Base-by-base conservation (phyloP, 2,797 vertebrate genomes). In the Protosalanx chinensis region DNA sequence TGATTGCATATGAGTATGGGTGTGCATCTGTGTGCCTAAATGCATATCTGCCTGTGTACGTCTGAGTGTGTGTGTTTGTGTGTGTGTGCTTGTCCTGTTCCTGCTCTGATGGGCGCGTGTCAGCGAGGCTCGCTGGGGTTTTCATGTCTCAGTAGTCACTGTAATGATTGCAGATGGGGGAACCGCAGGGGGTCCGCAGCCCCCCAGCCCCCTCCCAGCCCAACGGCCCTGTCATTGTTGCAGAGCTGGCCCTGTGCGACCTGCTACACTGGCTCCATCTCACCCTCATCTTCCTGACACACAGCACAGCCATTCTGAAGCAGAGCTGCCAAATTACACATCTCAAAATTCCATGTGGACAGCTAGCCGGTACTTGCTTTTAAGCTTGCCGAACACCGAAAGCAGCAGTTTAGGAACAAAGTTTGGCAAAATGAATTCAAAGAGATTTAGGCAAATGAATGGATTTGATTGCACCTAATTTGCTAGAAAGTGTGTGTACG, bases 101-200 rank as follows among this genome's bases (percentile, higher is more conserved):
- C 10, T 46, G 41, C 41, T 46, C 90, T 94, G 92, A 95, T 92
- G 93, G 84, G 88, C 93, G 92, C 92, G 91, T 94, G 93, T 94
- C 94, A 95, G 93, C 91, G 74, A 81, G 72, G 74, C 35, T 2
- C 33, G 79, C 91, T 90, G 15, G 51, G 66, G 61, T 74, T 75
- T 83, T 95, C 94, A 95, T 95, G 95, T 95, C 90, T 95, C 93
- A 95, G 84, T 94, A 94, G 94, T 91, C 93, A 93, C 93, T 93
- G 94, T 94, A 95, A 95, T 96, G 94, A 95, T 90, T 93, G 94
- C 94, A 95, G 94, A 95, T 95, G 95, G 94, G 94, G 92, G 91
- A 93, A 70, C 94, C 79, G 73, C 89, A 64, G 94, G 95, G 91
- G 91, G 91, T 81, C 89, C 85, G 88, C 76, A 89, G 79, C 91